These are phyloP conservation scores for Halichoerus grypus DNA, from an alignment of 2,113 vertebrate species.

Conservation along the genomic window DNA sequence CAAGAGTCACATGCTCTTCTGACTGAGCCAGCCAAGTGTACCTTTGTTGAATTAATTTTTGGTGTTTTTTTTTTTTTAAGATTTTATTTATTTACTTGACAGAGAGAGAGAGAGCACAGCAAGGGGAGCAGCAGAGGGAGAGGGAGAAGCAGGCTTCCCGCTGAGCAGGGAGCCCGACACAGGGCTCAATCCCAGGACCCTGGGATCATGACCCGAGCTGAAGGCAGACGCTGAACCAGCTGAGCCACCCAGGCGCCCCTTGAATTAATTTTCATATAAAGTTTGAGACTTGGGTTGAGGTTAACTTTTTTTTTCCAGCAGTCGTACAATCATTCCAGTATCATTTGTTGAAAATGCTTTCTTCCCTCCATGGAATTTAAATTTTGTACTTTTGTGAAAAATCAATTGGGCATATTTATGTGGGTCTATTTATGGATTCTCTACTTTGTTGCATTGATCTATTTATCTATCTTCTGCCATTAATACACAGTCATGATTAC, in stretches of 20 bases:
- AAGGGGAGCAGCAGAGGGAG: neutral
- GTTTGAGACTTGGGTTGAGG: neutral
- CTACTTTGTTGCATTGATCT: neutral
- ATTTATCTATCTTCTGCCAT: neutral
- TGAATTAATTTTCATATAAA: neutral
- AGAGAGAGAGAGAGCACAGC: neutral
- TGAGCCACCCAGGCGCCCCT: neutral
- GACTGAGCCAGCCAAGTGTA: neutral
- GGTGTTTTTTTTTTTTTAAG: neutral
- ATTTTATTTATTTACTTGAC: neutral
- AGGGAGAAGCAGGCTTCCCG: neutral
- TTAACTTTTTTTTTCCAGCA: neutral
- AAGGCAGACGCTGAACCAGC: neutral
- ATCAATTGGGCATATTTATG: neutral
- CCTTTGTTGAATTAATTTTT: neutral
- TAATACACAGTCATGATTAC: neutral
- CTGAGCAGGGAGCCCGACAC: neutral
- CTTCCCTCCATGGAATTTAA: neutral
- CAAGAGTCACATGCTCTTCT: neutral
- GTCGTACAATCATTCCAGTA: neutral
- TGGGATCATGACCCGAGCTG: neutral
- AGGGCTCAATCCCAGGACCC: neutral
- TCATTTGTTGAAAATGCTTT: neutral
- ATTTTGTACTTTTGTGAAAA: neutral
- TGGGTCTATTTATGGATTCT: neutral